A percentile compares a stretch with the other conserved stretches of the same genome.
Conservation (phyloP, 2,888 invertebrate genomes). For the Leuctra nigra region DNA sequence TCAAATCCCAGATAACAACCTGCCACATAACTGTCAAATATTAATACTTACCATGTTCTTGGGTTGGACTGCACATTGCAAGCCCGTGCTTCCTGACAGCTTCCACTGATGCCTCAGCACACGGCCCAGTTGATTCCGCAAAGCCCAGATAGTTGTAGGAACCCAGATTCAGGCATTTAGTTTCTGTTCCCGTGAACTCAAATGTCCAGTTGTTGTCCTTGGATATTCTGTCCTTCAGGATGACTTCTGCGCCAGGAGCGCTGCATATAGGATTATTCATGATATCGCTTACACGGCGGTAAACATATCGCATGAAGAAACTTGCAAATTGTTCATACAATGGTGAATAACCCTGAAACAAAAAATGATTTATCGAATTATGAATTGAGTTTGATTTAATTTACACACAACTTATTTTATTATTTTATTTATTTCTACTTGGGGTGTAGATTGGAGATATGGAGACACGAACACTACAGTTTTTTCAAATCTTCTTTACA, state of each 20-base stretch:
- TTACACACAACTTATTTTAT: background rate
- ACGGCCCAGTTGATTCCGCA: slow-evolving; percentile 72
- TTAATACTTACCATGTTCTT: slow-evolving; percentile 64
- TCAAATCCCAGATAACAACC: too few relatives aligned
- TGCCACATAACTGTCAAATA: too few relatives aligned
- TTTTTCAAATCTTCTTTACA: too few relatives aligned
- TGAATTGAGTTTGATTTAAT: background rate
- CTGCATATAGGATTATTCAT: slow-evolving; percentile 94
- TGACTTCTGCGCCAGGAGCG: slow-evolving; percentile 82
- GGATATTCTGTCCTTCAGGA: slow-evolving; percentile 76
- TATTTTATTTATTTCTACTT: background rate
- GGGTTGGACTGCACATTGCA: slow-evolving; percentile 65
- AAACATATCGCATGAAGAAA: slow-evolving; percentile 88
- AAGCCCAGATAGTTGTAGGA: slow-evolving; percentile 99
- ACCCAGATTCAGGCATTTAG: slow-evolving; percentile 86
- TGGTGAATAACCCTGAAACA: slow-evolving; percentile 67
- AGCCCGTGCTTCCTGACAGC: slow-evolving; percentile 66
- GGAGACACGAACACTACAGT: too few relatives aligned
- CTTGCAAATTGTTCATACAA: slow-evolving; percentile 80
- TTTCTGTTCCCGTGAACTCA: slow-evolving; percentile 77
- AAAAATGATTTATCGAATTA: background rate
- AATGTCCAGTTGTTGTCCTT: slow-evolving; percentile 91
- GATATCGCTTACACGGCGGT: slow-evolving; percentile 87
- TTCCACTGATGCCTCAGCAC: slow-evolving; percentile 65
- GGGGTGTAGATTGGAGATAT: background rate